A percentile compares a stretch with the other conserved stretches of the same genome.
Evolutionary conservation across 2,797 vertebrate species (phyloP).

Genomic region (Phaenicophaeus curvirostris): DNA sequence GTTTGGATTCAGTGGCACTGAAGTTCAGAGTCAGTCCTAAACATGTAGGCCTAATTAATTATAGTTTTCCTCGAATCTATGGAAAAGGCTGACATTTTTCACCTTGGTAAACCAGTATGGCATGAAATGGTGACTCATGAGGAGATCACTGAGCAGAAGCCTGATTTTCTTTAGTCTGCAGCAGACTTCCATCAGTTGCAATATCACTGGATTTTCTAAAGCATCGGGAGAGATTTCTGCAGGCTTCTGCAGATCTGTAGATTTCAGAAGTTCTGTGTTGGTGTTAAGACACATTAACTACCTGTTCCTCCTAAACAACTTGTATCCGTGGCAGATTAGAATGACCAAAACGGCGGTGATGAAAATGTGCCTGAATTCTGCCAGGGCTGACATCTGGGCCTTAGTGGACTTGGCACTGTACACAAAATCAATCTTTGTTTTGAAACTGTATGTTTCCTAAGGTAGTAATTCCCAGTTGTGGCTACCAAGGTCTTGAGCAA

Average conservation of each 20-base stretch:
- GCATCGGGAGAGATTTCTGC: neutral
- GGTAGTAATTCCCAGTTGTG: neutral
- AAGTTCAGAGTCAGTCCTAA: conserved; percentile 22
- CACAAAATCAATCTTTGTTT: conserved; percentile 41
- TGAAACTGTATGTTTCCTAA: conserved; percentile 18
- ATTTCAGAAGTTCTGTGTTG: neutral
- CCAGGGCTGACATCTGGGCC: conserved; percentile 37
- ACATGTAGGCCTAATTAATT: conserved; percentile 4
- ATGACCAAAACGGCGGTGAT: neutral
- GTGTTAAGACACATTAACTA: neutral
- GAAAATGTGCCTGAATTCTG: conserved; percentile 11
- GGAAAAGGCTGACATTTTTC: neutral
- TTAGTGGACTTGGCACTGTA: neutral
- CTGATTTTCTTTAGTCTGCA: neutral
- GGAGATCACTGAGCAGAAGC: neutral
- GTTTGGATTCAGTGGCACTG: neutral
- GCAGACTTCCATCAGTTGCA: neutral
- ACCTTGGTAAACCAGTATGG: neutral
- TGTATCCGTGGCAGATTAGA: neutral
- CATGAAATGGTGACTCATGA: neutral
- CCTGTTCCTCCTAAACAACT: neutral
- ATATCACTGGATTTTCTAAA: neutral
- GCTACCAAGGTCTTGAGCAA: neutral
- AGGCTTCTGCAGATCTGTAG: neutral
- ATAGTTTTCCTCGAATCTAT: neutral